Evolutionary conservation across 2,113 vertebrate genomes (phyloP), one percentile per base, ranked within the genome.

Genomic region (Cynopterus brachyotis): DNA sequence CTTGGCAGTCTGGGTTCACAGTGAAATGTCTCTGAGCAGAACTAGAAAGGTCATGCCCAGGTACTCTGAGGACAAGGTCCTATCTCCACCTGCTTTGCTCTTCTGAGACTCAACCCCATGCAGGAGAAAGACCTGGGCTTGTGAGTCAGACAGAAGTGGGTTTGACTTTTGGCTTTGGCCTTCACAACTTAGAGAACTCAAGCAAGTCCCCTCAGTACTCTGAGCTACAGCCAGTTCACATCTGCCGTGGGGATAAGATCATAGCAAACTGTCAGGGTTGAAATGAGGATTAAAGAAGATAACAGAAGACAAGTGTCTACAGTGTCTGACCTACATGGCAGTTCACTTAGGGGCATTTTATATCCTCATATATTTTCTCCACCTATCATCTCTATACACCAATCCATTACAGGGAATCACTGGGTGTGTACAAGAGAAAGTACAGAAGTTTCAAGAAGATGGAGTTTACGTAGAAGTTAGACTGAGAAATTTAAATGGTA

Each of bases 291-390:
- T 66, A 17, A 47, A 62, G 35, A 35, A 50, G 32, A 6, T 28
- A 10, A 57, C 1, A 5, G 57, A 26, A 19, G 47, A 17, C 19
- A 37, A 0, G 22, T 15, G 28, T 70, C 83, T 28, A 16, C 32
- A 37, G 11, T 17, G n/a, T 47, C 62, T 83, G 59, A 12, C 15
- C 4, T 0, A 32, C 0, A 2, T 0, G 0, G 67, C 20, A n/a
- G 22, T 15, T 66, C 47, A 47, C 10, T 11, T 24, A 17, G 17
- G 57, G 47, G 35, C 4, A 2, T 16, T 32, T 45, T 76, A 47
- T 55, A 16, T 40, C 67, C 15, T 37, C 5, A 9, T 10, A 1
- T 73, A 17, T 69, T 42, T 53, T 64, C 42, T n/a, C 32, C 64
- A 13, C 10, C 24, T 42, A 8, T n/a, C 1, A 8, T 22, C n/a